Base-by-base conservation (phyloP, 2,888 invertebrate genomes). In the Nomada ferruginata region DNA sequence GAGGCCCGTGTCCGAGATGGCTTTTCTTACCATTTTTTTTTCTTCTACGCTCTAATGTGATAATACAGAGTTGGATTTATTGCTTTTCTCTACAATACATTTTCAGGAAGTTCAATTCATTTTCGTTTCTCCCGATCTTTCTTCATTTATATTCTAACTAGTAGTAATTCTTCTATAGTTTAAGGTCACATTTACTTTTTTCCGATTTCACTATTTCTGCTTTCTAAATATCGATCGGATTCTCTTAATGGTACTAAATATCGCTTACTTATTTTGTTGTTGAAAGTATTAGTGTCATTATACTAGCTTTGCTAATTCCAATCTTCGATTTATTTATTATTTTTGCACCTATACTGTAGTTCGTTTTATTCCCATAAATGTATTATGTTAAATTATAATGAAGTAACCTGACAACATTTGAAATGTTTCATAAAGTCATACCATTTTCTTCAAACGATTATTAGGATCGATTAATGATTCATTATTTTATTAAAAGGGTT, bases 1-100 rank as follows among this genome's bases (percentile, higher is more conserved):
- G 89, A 86, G 82, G 84, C 85, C 79, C 76, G 85, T 84, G 85
- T 85, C 85, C 81, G 74, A 76, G 84, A 83, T 88, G 87, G 86
- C 84, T 85, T 85, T 78, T 78, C 74, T 36, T 66, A 5, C 7
- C 4, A 71, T 71, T 55, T 74, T 57, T 65, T 59, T 74, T 57
- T 64, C 75, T 68, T 68, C 68, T 52, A 75, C 23, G 75, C 82
- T 79, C 71, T 72, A 82, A 79, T 76, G 75, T 83, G 83, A 79
- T 73, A 83, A 83, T 83, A 57, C 26, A 71, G 75, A 83, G 82
- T 71, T 64, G n/a, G 66, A 75, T 78, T 55, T 20, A 55, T 59
- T 20, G 60, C 15, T 44, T 55, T 57, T 42, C 42, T 53, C 60
- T 7, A 57, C n/a, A 52, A 52, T 9, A 47, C 26, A 7, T 57